Base-by-base conservation (phyloP, 2,797 vertebrate species). In the Peromyscus attwateri region DNA sequence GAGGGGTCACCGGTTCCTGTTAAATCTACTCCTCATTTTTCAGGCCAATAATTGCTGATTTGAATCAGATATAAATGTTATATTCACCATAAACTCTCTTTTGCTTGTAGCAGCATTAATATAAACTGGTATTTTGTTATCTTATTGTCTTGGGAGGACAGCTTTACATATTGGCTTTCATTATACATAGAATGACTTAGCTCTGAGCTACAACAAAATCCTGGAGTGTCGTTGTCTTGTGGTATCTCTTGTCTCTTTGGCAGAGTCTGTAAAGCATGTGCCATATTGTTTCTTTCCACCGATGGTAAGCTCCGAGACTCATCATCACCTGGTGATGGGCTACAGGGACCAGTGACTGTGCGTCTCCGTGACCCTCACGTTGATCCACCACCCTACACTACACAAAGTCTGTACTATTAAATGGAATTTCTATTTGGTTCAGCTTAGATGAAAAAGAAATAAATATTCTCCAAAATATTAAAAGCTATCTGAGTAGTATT, bases 111-210 rank as follows among this genome's bases (percentile, higher is more conserved):
- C 84, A 96, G 94, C 29, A 75, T 97, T 98, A 98, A 98, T 98
- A 31, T 98, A 98, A 98, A 93, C 95, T 97, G 81, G 68, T 98
- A 57, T 31, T 92, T 95, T 84, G 64, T 83, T 96, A 62, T 64
- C 21, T 80, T 89, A 37, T 71, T 80, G 97, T 92, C 97, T 96
- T 97, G 96, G 97, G 96, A 97, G 97, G 95, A 97, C 60, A 97
- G 70, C 85, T 91, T 94, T 97, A 89, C 95, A 77, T 96, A 97
- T 94, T 97, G 96, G 70, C 98, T 98, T 97, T 97, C 87, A 46
- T 98, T 97, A 95, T 95, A 82, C 96, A 87, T 95, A 98, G 95
- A 97, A 49, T 97, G 73, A 60, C 97, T 96, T 96, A 95, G 95
- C 96, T 97, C 97, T 92, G 89, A 97, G 95, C 97, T 93, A 71